Percentiles rank a stretch among this genome's conserved stretches.
These are phyloP conservation scores for Mungos mungo DNA, from an alignment of 2,113 vertebrate species.

Conservation along the genomic window DNA sequence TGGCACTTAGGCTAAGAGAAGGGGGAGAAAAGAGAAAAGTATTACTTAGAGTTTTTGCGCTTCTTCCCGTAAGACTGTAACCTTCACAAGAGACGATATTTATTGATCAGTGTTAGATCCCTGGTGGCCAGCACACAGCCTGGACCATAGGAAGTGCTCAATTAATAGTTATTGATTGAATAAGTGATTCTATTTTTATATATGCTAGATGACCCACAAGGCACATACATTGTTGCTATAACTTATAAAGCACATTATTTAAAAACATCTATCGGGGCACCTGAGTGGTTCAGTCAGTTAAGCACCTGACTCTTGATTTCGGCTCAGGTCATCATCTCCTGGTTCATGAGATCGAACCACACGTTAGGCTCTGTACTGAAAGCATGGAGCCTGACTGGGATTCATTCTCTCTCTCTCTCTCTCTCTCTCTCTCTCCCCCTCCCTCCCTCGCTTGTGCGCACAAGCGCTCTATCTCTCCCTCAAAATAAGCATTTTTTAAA, in stretches of 20 bases:
- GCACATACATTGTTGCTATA: not conserved
- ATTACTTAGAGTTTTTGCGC: not conserved
- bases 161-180: not conserved
- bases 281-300: no score
- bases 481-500: no score
- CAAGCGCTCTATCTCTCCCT: no score
- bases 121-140: not conserved
- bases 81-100: not conserved
- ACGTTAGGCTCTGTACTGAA: no score
- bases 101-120: not conserved
- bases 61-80: not conserved
- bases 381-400: no score
- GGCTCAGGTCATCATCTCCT: no score
- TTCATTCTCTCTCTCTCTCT: no score
- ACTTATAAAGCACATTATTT: not conserved
- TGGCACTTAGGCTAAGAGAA: not conserved
- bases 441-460: no score
- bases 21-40: not conserved
- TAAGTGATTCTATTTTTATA: not conserved
- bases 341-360: no score
- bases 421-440: no score
- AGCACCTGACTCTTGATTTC: no score
- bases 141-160: not conserved
- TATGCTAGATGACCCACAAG: not conserved
- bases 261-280: not conserved